Base-by-base conservation (phyloP, 2,888 invertebrate species). In the Catocala sponsa region DNA sequence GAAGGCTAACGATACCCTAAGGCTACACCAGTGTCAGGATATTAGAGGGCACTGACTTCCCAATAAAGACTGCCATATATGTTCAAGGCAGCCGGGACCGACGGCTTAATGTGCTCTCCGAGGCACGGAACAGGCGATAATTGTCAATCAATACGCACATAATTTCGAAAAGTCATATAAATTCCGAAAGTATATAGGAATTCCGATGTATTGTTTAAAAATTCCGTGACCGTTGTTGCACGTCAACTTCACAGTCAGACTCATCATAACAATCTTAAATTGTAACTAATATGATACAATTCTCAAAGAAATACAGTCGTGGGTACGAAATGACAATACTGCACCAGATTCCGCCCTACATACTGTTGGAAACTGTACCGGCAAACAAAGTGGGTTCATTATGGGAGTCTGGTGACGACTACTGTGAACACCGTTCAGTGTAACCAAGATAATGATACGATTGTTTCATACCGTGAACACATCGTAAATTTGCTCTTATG, bases 361-460 rank as follows among this genome's bases (percentile, higher is more conserved):
- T 83, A 66, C 51, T 67, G 75, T 74, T 80, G 76, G 86, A 87
- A 89, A 84, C 76, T 80, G 63, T 76, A 72, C 68, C 72, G 62
- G 55, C 51, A 65, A 70, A 65, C 69, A 63, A 83, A 80, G 70
- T 81, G 72, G 80, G 76, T 76, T 74, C 80, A 80, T 81, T 74
- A 82, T 86, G 80, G 69, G 83, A 81, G 72, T 6, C 25, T 25
- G 25, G 2, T 25, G 25, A 25, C 66, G 72, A 74, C 35, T 42
- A 50, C 41, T 65, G 41, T 58, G 55, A 32, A 15, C 11, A 54
- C 48, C 35, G 10, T 50, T n/a, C 11, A 43, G 9, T 15, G 35
- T 59, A 55, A 54, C 60, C 55, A 55, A 46, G 56, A 67, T 70
- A 72, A 76, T 74, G 59, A 56, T 60, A 63, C 60, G 42, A 74